Percentiles rank a stretch among this genome's conserved stretches.
Conservation (phyloP, 2,113 vertebrate species). For the Colossoma macropomum region DNA sequence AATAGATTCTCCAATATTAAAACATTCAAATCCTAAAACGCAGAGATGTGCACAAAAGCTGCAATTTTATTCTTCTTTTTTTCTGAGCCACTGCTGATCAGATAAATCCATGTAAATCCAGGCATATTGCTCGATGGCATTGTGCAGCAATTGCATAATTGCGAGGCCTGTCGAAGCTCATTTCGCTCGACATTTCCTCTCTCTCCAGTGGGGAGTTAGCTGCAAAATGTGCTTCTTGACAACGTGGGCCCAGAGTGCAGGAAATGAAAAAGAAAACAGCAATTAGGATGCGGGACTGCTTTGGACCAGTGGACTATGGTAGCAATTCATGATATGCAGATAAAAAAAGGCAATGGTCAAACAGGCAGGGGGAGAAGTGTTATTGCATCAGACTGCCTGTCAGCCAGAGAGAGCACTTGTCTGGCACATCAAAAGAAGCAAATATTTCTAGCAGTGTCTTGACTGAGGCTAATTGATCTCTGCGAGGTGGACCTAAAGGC, state of each 20-base stretch:
- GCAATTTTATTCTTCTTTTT: not conserved
- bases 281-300: constrained; percentile 14
- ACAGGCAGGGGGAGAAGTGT: not conserved
- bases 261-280: constrained; percentile 34
- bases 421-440: not conserved
- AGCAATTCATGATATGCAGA: not conserved
- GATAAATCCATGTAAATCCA: constrained; percentile 18
- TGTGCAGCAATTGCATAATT: constrained; percentile 21
- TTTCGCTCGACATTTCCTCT: constrained; percentile 4
- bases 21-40: constrained; percentile 17
- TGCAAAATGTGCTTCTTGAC: not conserved
- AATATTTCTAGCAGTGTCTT: not conserved
- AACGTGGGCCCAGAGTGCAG: not conserved
- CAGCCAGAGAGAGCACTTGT: not conserved
- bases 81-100: constrained; percentile 9
- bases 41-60: not conserved
- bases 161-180: not conserved
- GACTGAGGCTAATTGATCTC: not conserved
- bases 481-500: not conserved
- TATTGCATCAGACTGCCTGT: constrained; percentile 4
- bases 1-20: not conserved
- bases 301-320: not conserved
- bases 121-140: constrained; percentile 16
- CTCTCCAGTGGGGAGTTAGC: not conserved
- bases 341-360: not conserved